Evolutionary conservation across 2,888 invertebrate species (phyloP), one percentile per base, ranked within the genome.

Genomic region (Xanthia icteritia): DNA sequence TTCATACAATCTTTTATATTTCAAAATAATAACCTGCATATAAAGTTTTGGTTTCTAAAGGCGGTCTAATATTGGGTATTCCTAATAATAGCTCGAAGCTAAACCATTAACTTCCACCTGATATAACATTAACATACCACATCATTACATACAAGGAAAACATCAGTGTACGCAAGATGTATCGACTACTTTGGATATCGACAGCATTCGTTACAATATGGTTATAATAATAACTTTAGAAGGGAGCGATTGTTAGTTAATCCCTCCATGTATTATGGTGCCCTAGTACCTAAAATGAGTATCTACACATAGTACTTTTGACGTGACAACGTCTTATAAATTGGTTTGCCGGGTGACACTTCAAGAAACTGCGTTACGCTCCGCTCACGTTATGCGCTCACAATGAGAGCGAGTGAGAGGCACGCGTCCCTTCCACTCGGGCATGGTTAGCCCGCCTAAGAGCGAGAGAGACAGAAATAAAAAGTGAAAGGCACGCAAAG

Each of bases 251-350:
- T 69, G 27, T 54, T 13, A 23, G 2, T 20, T 2, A 45, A 81
- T 42, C 39, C 39, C 69, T 81, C 0, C 15, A 48, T 48, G 15
- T 81, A 31, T 54, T 45, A 2, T 69, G 48, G 17, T 48, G 31
- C 31, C 31, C 31, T 31, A 11, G 80, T 80, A 61, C 3, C 54
- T 65, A 36, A 45, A 60, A 20, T 58, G 20, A 54, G 39, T 48
- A 17, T 17, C 45, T 45, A 45, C 45, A 45, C 45, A 31, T n/a
- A n/a, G n/a, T n/a, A n/a, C n/a, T n/a, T n/a, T n/a, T n/a, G n/a
- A n/a, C n/a, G n/a, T n/a, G n/a, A n/a, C n/a, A n/a, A n/a, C n/a
- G n/a, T n/a, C n/a, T n/a, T n/a, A n/a, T n/a, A n/a, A n/a, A n/a
- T n/a, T n/a, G n/a, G n/a, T n/a, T n/a, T n/a, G n/a, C n/a, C n/a